Evolutionary conservation across 2,797 vertebrate species (phyloP).

Genomic region (Cercopithecus petaurista): DNA sequence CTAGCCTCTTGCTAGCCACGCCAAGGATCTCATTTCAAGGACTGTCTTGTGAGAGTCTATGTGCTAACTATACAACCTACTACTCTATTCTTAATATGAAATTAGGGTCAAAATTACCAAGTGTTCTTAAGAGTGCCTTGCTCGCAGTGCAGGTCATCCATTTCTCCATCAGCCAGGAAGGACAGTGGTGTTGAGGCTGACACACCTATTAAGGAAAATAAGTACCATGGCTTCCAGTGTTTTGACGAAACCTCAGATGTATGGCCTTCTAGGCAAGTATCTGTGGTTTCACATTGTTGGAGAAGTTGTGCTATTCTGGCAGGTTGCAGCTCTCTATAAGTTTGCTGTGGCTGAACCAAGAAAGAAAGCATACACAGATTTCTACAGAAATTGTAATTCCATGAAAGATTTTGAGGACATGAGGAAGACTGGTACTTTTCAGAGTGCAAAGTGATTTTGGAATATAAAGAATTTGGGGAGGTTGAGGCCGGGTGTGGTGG

Average conservation of each 20-base stretch:
- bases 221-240: not conserved
- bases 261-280: not conserved
- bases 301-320: not conserved
- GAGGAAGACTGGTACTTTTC: not conserved
- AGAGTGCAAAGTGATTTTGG: not conserved
- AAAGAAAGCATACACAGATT: not conserved
- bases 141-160: not conserved
- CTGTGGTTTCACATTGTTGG: not conserved
- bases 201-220: not conserved
- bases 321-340: not conserved
- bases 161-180: not conserved
- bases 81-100: not conserved
- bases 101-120: not conserved
- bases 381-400: not conserved
- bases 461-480: not conserved
- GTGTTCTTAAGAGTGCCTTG: not conserved
- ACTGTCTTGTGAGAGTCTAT: not conserved
- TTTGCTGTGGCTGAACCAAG: not conserved
- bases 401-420: not conserved
- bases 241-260: not conserved
- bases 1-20: not conserved
- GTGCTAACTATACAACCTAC: not conserved
- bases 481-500: not conserved
- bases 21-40: constrained; percentile 9
- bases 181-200: not conserved